Evolutionary conservation across 2,888 invertebrate species (phyloP).

Genomic region (Axea sp.): DNA sequence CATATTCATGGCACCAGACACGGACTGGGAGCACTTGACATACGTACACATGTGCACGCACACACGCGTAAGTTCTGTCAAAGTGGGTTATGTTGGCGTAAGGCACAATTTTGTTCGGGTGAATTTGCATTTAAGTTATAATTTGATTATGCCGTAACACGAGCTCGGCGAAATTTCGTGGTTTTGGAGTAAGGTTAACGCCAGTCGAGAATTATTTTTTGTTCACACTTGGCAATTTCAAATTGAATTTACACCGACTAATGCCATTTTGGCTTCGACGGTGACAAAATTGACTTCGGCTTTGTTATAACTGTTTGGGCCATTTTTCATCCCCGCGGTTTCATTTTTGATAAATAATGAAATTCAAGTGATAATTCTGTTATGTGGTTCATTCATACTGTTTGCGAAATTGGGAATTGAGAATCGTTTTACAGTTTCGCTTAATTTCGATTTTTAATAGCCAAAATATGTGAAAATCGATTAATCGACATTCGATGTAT

Average conservation of each 20-base stretch:
- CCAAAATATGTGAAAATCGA: too few species aligned
- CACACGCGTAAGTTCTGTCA: too few species aligned
- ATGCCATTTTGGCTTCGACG: background rate
- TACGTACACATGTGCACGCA: too few species aligned
- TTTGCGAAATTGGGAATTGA: too few species aligned
- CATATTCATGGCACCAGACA: too few species aligned
- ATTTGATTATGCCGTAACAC: conserved; percentile 6
- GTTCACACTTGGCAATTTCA: background rate
- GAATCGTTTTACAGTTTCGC: too few species aligned
- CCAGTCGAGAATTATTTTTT: background rate
- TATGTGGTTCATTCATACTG: too few species aligned
- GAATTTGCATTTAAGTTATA: conserved; percentile 15
- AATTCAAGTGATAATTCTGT: too few species aligned
- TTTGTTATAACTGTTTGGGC: background rate
- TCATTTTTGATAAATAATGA: background rate
- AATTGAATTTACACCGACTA: background rate
- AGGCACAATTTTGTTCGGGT: conserved; percentile 8
- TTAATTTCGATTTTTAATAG: too few species aligned
- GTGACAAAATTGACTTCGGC: background rate
- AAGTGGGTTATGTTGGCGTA: conserved; percentile 2
- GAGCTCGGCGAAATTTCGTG: conserved; percentile 1
- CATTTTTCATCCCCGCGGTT: background rate
- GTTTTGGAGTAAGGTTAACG: conserved; percentile 1
- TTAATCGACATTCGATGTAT: too few species aligned
- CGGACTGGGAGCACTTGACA: too few species aligned